phyloP scores from a whole-genome alignment of 2,797 vertebrate genomes.

The Novumbra hubbsi region DNA sequence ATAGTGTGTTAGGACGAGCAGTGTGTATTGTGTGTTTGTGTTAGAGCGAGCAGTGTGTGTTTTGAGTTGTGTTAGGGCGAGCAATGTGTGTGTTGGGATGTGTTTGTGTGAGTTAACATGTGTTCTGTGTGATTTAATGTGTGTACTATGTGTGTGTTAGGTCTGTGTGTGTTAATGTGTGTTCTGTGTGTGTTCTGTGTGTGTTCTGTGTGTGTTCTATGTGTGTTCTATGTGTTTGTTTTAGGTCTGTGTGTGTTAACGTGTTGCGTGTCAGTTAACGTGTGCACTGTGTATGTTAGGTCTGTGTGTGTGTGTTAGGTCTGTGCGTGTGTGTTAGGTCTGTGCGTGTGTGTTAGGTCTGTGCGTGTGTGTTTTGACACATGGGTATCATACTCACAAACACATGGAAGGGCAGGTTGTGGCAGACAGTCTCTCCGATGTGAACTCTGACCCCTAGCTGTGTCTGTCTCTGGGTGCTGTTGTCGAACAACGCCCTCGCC shows the following conservation, averaged over 20 bases:
- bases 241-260: neutral
- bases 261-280: too few species aligned
- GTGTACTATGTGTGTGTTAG: too few species aligned
- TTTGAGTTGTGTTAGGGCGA: neutral
- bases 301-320: neutral
- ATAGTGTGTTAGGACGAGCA: too few species aligned
- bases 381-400: constrained; percentile 75
- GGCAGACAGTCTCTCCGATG: constrained; percentile 75
- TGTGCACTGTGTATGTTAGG: neutral
- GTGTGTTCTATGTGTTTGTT: neutral
- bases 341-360: neutral
- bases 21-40: too few species aligned
- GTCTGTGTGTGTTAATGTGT: neutral
- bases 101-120: neutral
- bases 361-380: neutral
- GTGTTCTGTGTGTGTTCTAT: neutral
- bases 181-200: too few species aligned
- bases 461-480: constrained; percentile 80
- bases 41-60: neutral
- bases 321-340: neutral
- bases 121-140: too few species aligned
- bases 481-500: constrained; percentile 83
- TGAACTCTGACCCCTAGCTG: constrained; percentile 65
- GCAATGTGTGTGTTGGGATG: neutral
- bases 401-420: constrained; percentile 84